phyloP scores from a whole-genome alignment of 2,888 invertebrate genomes.

The Athalia circularis region DNA sequence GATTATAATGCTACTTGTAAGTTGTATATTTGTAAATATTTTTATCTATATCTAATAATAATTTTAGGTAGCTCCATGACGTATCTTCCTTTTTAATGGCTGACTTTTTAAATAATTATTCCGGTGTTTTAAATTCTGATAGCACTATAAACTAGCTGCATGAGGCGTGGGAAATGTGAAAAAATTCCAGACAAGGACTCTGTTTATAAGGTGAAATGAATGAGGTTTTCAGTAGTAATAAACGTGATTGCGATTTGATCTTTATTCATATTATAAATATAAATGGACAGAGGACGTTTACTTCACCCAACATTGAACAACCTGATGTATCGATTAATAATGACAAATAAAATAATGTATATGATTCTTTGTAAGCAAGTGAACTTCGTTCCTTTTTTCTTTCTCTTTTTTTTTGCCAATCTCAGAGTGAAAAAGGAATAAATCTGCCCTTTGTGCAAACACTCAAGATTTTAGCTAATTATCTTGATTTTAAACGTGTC shows the following conservation, averaged over 20 bases:
- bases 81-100: no score
- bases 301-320: constrained; percentile 39
- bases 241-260: constrained; percentile 34
- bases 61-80: not conserved
- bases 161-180: no score
- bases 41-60: not conserved
- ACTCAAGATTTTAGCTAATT: constrained; percentile 34
- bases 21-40: constrained; percentile 32
- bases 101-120: no score
- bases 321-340: constrained; percentile 33
- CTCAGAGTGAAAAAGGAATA: constrained; percentile 28
- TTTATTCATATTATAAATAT: constrained; percentile 47
- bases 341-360: constrained; percentile 36
- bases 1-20: constrained; percentile 6
- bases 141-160: no score
- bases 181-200: not conserved
- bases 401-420: constrained; percentile 8
- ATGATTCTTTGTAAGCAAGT: constrained; percentile 37
- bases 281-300: constrained; percentile 44
- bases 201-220: not conserved
- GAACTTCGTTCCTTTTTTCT: constrained; percentile 27
- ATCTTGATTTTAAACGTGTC: constrained; percentile 26
- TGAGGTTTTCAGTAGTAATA: not conserved
- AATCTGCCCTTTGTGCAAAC: constrained; percentile 39
- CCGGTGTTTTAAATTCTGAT: no score